These are phyloP conservation scores for Lissonota sp. DNA, from an alignment of 2,888 invertebrate genomes.

Conservation along the genomic window DNA sequence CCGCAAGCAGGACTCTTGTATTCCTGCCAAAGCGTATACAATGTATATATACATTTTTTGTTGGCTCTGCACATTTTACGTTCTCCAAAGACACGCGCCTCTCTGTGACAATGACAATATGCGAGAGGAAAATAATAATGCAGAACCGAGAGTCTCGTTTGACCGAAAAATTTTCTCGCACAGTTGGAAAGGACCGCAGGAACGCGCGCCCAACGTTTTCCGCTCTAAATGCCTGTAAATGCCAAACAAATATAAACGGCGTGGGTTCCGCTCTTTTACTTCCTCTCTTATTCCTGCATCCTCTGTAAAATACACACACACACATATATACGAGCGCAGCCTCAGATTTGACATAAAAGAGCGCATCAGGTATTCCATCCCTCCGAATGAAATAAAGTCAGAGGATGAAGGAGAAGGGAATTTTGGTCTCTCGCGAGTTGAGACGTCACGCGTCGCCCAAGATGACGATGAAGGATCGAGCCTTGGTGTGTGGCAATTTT, in stretches of 20 bases:
- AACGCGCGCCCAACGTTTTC: constrained; percentile 69
- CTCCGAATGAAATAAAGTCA: constrained; percentile 50
- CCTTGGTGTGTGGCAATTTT: constrained; percentile 40
- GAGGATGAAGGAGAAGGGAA: constrained; percentile 18
- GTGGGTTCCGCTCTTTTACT: constrained; percentile 69
- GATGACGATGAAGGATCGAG: constrained; percentile 53
- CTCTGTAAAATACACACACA: constrained; percentile 12
- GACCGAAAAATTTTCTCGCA: constrained; percentile 42
- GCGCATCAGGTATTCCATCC: constrained; percentile 7
- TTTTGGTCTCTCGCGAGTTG: constrained; percentile 46
- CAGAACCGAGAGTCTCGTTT: background rate
- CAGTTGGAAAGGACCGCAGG: constrained; percentile 62
- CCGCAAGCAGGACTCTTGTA: background rate
- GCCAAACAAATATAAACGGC: constrained; percentile 76
- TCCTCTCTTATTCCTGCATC: constrained; percentile 27
- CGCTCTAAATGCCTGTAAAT: constrained; percentile 77
- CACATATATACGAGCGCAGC: background rate
- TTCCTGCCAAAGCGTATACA: no score
- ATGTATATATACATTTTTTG: no score
- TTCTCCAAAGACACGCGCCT: background rate
- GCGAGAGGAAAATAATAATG: constrained; percentile 49
- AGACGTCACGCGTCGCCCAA: constrained; percentile 60
- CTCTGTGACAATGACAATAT: background rate
- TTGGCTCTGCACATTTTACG: background rate
- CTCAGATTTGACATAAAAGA: background rate